phyloP scores from a whole-genome alignment of 2,888 invertebrate genomes.

The Griposia aprilina region DNA sequence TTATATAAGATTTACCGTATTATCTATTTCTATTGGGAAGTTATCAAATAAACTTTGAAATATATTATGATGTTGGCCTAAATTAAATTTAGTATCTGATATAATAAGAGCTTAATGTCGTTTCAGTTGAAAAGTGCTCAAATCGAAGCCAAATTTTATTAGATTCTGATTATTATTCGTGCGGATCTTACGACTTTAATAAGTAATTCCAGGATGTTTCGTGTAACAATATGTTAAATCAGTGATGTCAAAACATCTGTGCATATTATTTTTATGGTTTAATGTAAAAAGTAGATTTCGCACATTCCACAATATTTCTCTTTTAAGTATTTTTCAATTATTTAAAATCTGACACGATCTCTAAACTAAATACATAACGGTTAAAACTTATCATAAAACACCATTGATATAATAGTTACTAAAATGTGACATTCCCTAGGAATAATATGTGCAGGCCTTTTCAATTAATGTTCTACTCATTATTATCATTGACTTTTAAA shows the following conservation, averaged over 20 bases:
- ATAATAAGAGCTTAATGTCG: conserved; percentile 35
- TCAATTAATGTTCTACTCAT: neutral
- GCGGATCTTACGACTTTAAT: neutral
- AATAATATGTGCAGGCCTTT: conserved; percentile 19
- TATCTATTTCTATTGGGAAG: conserved; percentile 56
- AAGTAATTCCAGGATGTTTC: neutral
- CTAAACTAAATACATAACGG: neutral
- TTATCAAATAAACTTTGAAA: conserved; percentile 51
- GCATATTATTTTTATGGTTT: conserved; percentile 10
- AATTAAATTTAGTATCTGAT: conserved; percentile 55
- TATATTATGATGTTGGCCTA: conserved; percentile 70
- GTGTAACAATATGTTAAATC: conserved; percentile 6
- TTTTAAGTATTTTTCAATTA: conserved; percentile 4
- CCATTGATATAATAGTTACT: neutral
- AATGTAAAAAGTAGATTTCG: neutral
- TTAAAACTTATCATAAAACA: neutral
- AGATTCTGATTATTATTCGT: conserved; percentile 52
- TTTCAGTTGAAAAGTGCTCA: conserved; percentile 71
- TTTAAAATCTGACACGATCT: neutral
- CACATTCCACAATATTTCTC: neutral
- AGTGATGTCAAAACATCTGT: conserved; percentile 10
- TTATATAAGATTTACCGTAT: conserved; percentile 42
- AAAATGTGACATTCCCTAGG: neutral
- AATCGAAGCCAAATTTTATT: conserved; percentile 78
- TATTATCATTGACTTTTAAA: neutral